These are phyloP conservation scores for Macrobrachium nipponense DNA, from an alignment of 1,140 invertebrate genomes.

Conservation along the genomic window DNA sequence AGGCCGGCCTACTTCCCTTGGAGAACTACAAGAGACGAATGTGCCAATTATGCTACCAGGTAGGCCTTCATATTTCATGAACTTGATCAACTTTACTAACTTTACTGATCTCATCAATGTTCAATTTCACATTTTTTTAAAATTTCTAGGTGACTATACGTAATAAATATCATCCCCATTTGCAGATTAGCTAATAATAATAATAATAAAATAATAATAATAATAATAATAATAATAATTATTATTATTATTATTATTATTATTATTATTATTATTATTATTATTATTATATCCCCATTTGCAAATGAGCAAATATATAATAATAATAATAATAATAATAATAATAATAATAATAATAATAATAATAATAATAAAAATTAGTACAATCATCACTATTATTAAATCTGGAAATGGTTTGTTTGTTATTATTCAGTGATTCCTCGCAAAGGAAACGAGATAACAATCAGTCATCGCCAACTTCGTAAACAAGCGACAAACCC, in stretches of 20 bases:
- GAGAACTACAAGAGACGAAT: constrained; percentile 51
- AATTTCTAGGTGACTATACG: too few species aligned
- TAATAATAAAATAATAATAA: not conserved
- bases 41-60: constrained; percentile 61
- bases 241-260: constrained; percentile 10
- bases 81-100: too few species aligned
- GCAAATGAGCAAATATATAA: not conserved
- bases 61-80: too few species aligned
- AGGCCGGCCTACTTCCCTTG: constrained; percentile 58
- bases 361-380: constrained; percentile 1
- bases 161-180: too few species aligned
- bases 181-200: not conserved
- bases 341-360: constrained; percentile 2
- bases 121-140: too few species aligned
- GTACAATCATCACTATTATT: not conserved
- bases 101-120: too few species aligned
- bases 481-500: too few species aligned
- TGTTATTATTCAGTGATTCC: too few species aligned
- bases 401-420: too few species aligned
- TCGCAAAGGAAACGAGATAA: too few species aligned
- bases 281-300: not conserved
- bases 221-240: not conserved
- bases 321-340: constrained; percentile 16
- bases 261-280: not conserved
- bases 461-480: too few species aligned